Conservation (phyloP, 2,888 invertebrate species). For the Apamea monoglypha region DNA sequence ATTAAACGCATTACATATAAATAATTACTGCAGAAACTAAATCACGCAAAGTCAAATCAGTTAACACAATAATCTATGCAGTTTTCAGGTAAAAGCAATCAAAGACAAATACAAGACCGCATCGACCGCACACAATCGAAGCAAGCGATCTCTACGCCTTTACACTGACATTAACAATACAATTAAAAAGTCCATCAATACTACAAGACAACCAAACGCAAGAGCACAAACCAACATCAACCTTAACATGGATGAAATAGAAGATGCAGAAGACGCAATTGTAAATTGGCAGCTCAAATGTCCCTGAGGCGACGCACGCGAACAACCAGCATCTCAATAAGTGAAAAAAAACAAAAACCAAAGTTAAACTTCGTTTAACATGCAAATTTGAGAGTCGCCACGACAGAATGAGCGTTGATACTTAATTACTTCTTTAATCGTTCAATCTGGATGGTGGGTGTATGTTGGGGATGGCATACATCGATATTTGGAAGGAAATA, state of each 20-base stretch:
- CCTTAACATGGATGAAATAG: conserved; percentile 69
- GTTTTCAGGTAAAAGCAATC: conserved; percentile 70
- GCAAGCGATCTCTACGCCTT: conserved; percentile 90
- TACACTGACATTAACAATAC: conserved; percentile 88
- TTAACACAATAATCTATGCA: conserved; percentile 62
- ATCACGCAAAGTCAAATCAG: conserved; percentile 49
- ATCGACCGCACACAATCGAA: conserved; percentile 86
- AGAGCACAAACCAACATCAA: conserved; percentile 55
- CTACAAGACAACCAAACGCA: conserved; percentile 59
- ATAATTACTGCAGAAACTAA: conserved; percentile 21
- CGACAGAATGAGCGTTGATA: conserved; percentile 90
- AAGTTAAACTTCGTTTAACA: conserved; percentile 90
- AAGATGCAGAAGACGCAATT: conserved; percentile 37
- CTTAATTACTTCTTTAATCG: conserved; percentile 90
- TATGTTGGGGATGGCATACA: conserved; percentile 66
- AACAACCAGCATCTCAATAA: conserved; percentile 86
- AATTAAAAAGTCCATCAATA: conserved; percentile 88
- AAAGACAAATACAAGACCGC: conserved; percentile 75
- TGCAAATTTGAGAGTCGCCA: conserved; percentile 90
- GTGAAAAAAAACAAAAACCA: conserved; percentile 86
- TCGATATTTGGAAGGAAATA: conserved; percentile 21
- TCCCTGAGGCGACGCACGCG: conserved; percentile 84
- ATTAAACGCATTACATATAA: conserved; percentile 4
- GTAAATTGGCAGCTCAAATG: conserved; percentile 64
- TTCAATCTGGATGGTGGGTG: conserved; percentile 87